phyloP scores from a whole-genome alignment of 2,797 vertebrate species.

The Sardinella longiceps region DNA sequence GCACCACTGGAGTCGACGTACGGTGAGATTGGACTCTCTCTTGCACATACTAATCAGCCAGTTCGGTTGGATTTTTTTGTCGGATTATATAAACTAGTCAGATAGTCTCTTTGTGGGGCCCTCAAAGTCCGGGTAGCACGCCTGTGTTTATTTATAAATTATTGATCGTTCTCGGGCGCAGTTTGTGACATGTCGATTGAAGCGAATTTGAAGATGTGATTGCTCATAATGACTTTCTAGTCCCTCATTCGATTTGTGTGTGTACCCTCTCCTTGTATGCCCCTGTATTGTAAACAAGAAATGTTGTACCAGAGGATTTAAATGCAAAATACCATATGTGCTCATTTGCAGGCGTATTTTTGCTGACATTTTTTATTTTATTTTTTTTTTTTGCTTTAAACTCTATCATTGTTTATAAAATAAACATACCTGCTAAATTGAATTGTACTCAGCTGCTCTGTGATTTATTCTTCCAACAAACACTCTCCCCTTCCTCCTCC shows the following conservation, averaged over 20 bases:
- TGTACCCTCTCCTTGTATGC: background rate
- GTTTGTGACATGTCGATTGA: constrained; percentile 13
- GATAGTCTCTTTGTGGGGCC: constrained; percentile 8
- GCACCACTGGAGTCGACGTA: constrained; percentile 57
- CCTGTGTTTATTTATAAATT: constrained; percentile 45
- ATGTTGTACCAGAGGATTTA: background rate
- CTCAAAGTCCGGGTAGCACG: background rate
- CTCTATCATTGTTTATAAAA: constrained; percentile 46
- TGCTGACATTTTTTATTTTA: background rate
- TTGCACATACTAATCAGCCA: constrained; percentile 14
- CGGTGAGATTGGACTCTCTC: constrained; percentile 33
- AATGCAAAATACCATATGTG: background rate
- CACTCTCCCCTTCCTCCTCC: no score
- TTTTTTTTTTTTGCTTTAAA: background rate
- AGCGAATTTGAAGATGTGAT: constrained; percentile 21
- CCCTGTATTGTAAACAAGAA: background rate
- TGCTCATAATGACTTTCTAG: background rate
- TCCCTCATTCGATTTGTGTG: background rate
- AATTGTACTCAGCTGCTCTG: constrained; percentile 60
- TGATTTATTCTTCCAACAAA: constrained; percentile 63
- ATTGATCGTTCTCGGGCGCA: constrained; percentile 33
- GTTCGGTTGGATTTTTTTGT: background rate
- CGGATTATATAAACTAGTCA: constrained; percentile 1
- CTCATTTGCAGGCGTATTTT: background rate
- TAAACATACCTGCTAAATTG: constrained; percentile 65